A percentile compares a stretch with the other conserved stretches of the same genome.
Conservation (phyloP, 1,140 invertebrate species). For the Stenopsyche tienmushanensis region DNA sequence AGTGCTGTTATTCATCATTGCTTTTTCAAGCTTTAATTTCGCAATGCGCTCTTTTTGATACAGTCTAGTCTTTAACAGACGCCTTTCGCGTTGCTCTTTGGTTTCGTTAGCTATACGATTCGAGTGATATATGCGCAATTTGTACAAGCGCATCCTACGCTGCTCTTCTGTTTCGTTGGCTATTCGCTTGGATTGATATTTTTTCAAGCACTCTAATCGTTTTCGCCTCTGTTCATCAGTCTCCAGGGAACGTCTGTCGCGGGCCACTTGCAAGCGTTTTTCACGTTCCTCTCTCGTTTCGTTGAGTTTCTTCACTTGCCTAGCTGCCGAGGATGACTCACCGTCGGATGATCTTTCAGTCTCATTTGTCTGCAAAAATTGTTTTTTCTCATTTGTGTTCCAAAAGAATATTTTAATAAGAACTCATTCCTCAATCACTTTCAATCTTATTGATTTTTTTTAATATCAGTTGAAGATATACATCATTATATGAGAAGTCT, state of each 20-base stretch:
- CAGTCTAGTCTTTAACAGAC: background rate
- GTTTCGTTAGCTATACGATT: background rate
- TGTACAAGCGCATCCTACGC: conserved; percentile 23
- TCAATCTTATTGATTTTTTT: too few species aligned
- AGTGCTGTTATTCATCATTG: too few species aligned
- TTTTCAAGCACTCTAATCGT: too few species aligned
- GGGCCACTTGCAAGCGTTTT: too few species aligned
- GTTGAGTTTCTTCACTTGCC: background rate
- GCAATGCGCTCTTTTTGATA: background rate
- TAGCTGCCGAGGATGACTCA: background rate
- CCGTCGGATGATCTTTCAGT: background rate
- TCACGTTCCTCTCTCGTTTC: background rate
- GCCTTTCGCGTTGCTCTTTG: background rate
- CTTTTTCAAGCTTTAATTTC: background rate
- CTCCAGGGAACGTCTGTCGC: too few species aligned
- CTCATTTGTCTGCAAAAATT: too few species aligned
- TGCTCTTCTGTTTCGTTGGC: background rate
- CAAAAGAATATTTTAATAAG: too few species aligned
- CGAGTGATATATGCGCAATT: conserved; percentile 15
- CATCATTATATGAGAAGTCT: too few species aligned
- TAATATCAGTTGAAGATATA: too few species aligned
- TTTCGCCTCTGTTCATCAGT: too few species aligned
- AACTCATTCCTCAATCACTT: too few species aligned
- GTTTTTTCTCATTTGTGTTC: too few species aligned
- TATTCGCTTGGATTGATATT: background rate